These are phyloP conservation scores for Vanessa cardui DNA, from an alignment of 2,888 invertebrate genomes.

Conservation along the genomic window DNA sequence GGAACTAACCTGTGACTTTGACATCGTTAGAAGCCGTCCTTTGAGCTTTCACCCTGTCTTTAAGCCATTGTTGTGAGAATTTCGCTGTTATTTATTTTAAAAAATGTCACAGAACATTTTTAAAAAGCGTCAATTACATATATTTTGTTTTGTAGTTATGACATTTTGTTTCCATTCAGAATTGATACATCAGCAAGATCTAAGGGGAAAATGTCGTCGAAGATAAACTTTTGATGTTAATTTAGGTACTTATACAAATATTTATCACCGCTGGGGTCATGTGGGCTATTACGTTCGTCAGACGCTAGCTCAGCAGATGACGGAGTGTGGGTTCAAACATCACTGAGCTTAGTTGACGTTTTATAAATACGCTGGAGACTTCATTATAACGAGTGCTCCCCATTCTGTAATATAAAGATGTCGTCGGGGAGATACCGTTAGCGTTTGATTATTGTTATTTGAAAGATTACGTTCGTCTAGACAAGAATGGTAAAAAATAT, in stretches of 20 bases:
- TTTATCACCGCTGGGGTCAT: conserved; percentile 2
- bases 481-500: conserved; percentile 9
- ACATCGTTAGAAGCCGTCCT: too few species aligned
- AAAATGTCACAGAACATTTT: too few species aligned
- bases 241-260: conserved; percentile 8
- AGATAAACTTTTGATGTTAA: conserved; percentile 15
- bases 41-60: too few species aligned
- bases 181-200: too few species aligned
- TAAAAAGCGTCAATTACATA: too few species aligned
- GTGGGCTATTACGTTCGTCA: conserved; percentile 39
- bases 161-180: too few species aligned
- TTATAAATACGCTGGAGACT: conserved; percentile 48
- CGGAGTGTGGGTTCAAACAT: conserved; percentile 48
- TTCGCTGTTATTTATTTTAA: too few species aligned
- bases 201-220: background rate
- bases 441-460: conserved; percentile 32
- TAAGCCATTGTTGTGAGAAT: too few species aligned
- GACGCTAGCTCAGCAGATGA: conserved; percentile 49
- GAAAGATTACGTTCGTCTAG: conserved; percentile 29
- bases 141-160: too few species aligned
- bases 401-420: conserved; percentile 28
- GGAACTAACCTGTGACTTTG: too few species aligned
- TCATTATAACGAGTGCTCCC: conserved; percentile 41
- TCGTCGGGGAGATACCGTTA: conserved; percentile 23
- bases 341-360: conserved; percentile 48